phyloP scores from a whole-genome alignment of 2,113 vertebrate genomes.

The Serilophus lunatus region DNA sequence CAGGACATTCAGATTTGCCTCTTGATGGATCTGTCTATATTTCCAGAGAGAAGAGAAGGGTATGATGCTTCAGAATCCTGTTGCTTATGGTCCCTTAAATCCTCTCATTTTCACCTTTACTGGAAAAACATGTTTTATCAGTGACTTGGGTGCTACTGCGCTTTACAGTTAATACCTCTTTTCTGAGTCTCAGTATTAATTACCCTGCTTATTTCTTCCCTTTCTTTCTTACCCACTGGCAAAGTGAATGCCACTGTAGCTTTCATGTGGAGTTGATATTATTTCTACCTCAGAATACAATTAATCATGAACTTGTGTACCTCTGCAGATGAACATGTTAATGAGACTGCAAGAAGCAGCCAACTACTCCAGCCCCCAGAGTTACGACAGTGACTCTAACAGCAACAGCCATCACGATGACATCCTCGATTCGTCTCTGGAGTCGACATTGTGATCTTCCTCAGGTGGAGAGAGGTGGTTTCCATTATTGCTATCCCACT shows the following conservation, averaged over 20 bases:
- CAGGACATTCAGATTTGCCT: not conserved
- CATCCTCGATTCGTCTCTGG: conserved; percentile 91
- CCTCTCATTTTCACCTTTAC: not conserved
- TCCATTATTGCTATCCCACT: not conserved
- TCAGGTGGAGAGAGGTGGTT: not conserved
- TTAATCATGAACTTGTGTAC: not conserved
- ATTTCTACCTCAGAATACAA: not conserved
- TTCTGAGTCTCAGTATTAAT: not conserved
- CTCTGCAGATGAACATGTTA: conserved; percentile 93
- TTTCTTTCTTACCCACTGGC: not conserved
- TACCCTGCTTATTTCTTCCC: not conserved
- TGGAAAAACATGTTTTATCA: not conserved
- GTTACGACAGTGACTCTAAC: conserved; percentile 97
- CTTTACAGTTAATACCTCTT: not conserved
- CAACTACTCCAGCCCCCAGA: conserved; percentile 94
- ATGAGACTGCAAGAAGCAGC: conserved; percentile 97
- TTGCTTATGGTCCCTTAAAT: rapidly evolving
- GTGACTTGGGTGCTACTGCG: not conserved
- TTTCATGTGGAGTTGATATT: not conserved
- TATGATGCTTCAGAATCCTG: not conserved
- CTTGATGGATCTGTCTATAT: rapidly evolving
- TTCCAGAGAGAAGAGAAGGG: not conserved
- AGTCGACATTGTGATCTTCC: conserved; percentile 87
- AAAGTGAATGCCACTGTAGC: not conserved
- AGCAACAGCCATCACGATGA: conserved; percentile 96